Percentiles rank a stretch among this genome's conserved stretches.
Conservation (phyloP, 2,797 vertebrate genomes). For the Poeciliopsis presidionis region DNA sequence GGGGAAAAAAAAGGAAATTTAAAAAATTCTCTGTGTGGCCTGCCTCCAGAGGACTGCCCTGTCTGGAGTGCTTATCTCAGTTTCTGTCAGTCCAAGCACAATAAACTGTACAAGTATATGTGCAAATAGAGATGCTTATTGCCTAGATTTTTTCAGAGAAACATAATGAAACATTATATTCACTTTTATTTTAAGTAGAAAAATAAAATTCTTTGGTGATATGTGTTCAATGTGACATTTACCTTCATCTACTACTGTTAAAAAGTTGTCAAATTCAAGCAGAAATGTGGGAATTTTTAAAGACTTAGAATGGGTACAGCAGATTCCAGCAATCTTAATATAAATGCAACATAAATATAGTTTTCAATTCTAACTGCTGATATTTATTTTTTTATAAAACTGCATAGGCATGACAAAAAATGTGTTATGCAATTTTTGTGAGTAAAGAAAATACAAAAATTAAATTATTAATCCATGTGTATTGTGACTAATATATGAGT, state of each 20-base stretch:
- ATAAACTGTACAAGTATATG: neutral
- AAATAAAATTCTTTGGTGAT: neutral
- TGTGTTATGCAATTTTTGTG: neutral
- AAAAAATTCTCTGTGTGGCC: neutral
- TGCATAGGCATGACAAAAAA: neutral
- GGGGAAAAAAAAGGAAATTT: neutral
- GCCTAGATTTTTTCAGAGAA: neutral
- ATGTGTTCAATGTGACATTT: neutral
- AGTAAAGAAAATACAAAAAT: neutral
- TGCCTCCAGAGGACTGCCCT: slow-evolving; percentile 11
- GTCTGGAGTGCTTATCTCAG: neutral
- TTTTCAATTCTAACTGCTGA: neutral
- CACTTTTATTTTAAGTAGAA: neutral
- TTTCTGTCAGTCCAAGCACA: slow-evolving; percentile 7
- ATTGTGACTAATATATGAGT: neutral
- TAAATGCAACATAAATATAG: neutral
- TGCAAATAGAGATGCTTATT: neutral
- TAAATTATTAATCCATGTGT: neutral
- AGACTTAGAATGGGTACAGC: neutral
- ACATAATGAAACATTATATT: neutral
- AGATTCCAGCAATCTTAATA: neutral
- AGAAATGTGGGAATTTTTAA: neutral
- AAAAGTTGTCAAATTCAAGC: neutral
- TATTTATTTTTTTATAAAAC: neutral
- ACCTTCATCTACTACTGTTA: neutral